Conservation (phyloP, 2,888 invertebrate genomes). For the Sinotaia quadrata region DNA sequence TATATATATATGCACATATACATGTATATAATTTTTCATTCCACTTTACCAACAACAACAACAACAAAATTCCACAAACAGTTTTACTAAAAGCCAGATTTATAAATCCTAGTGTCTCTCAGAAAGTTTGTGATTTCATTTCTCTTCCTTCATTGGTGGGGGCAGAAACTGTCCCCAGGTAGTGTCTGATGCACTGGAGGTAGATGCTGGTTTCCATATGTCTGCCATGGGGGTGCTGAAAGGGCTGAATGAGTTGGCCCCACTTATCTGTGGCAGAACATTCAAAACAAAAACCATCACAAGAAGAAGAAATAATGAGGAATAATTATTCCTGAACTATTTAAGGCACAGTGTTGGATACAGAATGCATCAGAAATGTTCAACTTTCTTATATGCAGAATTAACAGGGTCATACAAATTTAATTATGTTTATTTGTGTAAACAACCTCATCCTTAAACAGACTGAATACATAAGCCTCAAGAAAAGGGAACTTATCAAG, state of each 20-base stretch:
- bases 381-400: no score
- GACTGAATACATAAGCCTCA: no score
- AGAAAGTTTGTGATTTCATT: neutral
- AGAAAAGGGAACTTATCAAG: no score
- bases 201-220: slow-evolving; percentile 63
- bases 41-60: no score
- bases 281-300: neutral
- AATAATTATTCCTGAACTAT: neutral
- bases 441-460: no score
- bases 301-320: neutral
- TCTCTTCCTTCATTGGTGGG: slow-evolving; percentile 23
- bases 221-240: slow-evolving; percentile 55
- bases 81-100: no score
- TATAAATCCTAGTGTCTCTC: slow-evolving; percentile 5
- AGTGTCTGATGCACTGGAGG: slow-evolving; percentile 40
- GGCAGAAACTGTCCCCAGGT: slow-evolving; percentile 36
- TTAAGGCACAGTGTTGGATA: neutral
- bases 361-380: neutral
- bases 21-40: no score
- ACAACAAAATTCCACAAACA: no score
- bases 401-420: no score
- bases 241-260: slow-evolving; percentile 55
- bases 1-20: no score
- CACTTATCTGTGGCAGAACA: neutral
- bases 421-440: no score